phyloP scores from a whole-genome alignment of 2,888 invertebrate genomes.

The Papilio elwesi region DNA sequence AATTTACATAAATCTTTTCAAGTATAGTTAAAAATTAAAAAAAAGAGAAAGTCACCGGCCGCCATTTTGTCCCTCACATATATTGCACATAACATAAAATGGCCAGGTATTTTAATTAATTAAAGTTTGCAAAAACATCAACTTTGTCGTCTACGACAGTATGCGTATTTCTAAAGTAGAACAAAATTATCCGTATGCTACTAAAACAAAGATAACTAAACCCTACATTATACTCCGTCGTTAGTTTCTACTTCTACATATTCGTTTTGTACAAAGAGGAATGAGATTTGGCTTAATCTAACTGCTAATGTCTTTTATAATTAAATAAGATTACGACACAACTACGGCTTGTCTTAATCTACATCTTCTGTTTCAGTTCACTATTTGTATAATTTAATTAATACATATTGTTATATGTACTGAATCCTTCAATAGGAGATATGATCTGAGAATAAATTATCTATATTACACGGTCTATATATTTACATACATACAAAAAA shows the following conservation, averaged over 20 bases:
- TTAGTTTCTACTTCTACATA: not conserved
- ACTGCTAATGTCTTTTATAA: constrained; percentile 34
- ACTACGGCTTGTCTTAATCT: constrained; percentile 18
- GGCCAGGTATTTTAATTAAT: constrained; percentile 1
- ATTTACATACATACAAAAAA: constrained; percentile 42
- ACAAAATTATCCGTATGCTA: not conserved
- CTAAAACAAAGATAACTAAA: constrained; percentile 4
- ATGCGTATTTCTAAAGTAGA: not conserved
- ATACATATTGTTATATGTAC: constrained; percentile 37
- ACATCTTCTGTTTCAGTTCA: constrained; percentile 3
- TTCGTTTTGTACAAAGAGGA: constrained; percentile 34
- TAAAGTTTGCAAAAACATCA: not conserved
- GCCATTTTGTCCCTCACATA: constrained; percentile 20
- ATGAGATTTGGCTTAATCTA: constrained; percentile 33
- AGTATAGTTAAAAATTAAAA: constrained; percentile 25
- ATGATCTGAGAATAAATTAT: constrained; percentile 53
- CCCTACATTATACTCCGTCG: not conserved
- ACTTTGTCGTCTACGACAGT: not conserved
- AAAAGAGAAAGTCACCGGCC: constrained; percentile 9
- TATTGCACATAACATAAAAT: constrained; percentile 34
- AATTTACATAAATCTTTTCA: constrained; percentile 10
- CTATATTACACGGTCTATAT: constrained; percentile 43
- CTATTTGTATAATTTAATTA: constrained; percentile 22
- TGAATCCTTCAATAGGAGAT: constrained; percentile 43
- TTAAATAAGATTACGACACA: constrained; percentile 13